These are phyloP conservation scores for Pycnonotus jocosus DNA, from an alignment of 2,113 vertebrate species.

Conservation along the genomic window DNA sequence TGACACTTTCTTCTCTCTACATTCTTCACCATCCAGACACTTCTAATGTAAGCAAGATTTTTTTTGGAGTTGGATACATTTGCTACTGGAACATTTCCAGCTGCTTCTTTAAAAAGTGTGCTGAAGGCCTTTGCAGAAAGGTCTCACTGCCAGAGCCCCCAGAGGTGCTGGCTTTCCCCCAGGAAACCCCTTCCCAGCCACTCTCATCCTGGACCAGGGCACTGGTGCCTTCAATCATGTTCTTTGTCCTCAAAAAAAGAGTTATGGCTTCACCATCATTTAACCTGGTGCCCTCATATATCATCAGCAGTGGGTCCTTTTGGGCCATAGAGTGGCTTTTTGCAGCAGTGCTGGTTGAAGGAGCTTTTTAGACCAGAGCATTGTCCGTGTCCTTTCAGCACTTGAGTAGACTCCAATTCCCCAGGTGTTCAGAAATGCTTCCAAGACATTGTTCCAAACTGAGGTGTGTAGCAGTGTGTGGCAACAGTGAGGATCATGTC, in stretches of 20 bases:
- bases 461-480: too few relatives aligned
- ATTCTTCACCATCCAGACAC: slow-evolving; percentile 5
- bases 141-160: rapidly evolving
- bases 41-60: neutral
- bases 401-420: neutral
- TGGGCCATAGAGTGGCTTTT: neutral
- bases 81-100: slow-evolving; percentile 1
- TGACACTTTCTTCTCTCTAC: neutral
- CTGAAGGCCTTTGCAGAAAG: neutral
- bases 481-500: too few relatives aligned
- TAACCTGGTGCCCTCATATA: rapidly evolving
- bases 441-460: neutral
- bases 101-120: neutral
- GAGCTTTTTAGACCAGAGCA: neutral
- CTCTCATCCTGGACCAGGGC: neutral
- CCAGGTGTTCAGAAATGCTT: rapidly evolving
- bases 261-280: neutral
- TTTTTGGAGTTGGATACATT: neutral
- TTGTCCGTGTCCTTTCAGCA: neutral
- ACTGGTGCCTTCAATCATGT: neutral
- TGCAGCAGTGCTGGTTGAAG: neutral
- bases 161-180: rapidly evolving
- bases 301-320: neutral
- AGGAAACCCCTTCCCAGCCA: neutral
- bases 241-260: neutral